Evolutionary conservation across 1,140 invertebrate genomes (phyloP).

Genomic region (Camponotus pennsylvanicus): DNA sequence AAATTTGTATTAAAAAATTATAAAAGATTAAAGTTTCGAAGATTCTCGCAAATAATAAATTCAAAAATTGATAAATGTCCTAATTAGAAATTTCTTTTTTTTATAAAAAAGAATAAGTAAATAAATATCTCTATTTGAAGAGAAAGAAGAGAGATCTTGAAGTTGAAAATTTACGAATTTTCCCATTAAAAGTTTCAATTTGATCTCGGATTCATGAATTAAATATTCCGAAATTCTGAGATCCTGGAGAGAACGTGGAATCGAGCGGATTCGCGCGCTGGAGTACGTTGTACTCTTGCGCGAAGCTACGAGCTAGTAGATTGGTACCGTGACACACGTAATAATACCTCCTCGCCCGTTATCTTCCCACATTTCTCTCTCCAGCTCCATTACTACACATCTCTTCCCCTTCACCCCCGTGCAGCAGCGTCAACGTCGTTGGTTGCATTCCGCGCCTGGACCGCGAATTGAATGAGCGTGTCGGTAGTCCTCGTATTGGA

Average conservation of each 20-base stretch:
- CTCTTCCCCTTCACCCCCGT: conserved; percentile 29
- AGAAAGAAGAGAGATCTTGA: neutral
- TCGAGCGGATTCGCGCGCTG: neutral
- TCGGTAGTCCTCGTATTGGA: conserved; percentile 71
- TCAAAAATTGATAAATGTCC: neutral
- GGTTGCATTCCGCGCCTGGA: conserved; percentile 42
- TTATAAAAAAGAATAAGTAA: too few species aligned
- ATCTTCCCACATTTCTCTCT: conserved; percentile 58
- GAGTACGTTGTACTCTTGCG: neutral
- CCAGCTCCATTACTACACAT: neutral
- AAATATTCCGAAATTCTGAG: conserved; percentile 26
- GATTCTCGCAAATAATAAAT: neutral
- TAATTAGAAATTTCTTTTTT: neutral
- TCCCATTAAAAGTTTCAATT: neutral
- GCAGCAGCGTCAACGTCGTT: conserved; percentile 28
- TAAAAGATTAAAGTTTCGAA: neutral
- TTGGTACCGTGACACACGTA: conserved; percentile 65
- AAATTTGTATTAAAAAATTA: neutral
- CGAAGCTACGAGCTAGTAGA: conserved; percentile 30
- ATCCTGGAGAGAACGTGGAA: neutral
- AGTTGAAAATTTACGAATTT: neutral
- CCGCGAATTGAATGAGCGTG: conserved; percentile 72
- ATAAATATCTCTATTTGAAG: too few species aligned
- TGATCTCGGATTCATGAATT: neutral
- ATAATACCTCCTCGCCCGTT: conserved; percentile 69